Percentiles rank a stretch among this genome's conserved stretches.
These are phyloP conservation scores for Sardina pilchardus DNA, from an alignment of 2,113 vertebrate genomes.

Conservation along the genomic window DNA sequence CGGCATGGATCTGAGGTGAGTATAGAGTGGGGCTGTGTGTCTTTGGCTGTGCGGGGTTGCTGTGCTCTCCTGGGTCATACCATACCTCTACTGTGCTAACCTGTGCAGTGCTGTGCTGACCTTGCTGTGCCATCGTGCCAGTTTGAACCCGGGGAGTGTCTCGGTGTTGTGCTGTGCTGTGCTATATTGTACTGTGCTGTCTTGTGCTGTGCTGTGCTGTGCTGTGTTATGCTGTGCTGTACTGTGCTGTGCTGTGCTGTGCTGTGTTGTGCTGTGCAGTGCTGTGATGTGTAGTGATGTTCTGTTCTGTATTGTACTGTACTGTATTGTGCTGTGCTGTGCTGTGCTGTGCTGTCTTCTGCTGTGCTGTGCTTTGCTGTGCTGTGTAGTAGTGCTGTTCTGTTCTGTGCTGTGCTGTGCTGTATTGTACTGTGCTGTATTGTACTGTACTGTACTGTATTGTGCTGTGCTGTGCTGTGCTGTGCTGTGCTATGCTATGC, in stretches of 20 bases:
- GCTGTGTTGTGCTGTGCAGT: no score
- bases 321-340: no score
- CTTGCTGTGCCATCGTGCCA: neutral
- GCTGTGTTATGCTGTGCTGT: neutral
- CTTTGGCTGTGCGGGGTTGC: neutral
- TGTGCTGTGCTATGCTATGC: neutral
- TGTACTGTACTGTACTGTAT: neutral
- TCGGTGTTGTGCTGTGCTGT: no score
- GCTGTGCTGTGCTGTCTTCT: no score
- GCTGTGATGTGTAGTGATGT: neutral
- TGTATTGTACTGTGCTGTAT: neutral
- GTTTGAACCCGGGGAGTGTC: no score
- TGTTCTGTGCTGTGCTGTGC: neutral
- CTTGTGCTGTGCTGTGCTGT: neutral
- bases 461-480: neutral
- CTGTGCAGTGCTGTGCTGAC: no score
- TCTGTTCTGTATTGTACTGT: no score
- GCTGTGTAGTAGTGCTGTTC: neutral
- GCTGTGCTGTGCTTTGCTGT: neutral
- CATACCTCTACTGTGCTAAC: neutral
- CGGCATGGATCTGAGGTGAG: neutral
- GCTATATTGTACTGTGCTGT: no score
- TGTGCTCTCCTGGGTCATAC: neutral
- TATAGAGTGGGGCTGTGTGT: no score
- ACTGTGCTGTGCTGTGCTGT: neutral